phyloP scores from a whole-genome alignment of 53 echinoderm and acorn worm species.

The Stichopus horrens region DNA sequence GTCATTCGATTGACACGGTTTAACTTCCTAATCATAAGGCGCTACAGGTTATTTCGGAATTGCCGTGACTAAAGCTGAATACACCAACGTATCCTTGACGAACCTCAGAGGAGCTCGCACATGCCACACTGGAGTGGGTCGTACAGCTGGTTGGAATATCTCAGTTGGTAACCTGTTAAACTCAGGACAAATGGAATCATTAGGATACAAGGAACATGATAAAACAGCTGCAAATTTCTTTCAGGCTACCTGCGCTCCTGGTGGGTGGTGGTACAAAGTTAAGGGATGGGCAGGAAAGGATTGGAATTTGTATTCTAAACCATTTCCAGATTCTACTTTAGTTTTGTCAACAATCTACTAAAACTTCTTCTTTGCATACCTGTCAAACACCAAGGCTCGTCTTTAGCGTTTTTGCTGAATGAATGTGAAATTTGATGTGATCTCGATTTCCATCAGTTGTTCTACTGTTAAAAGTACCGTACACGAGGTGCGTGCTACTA shows the following conservation, averaged over 20 bases:
- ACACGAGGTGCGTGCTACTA: no score
- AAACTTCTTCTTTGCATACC: no score
- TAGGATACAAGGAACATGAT: constrained; percentile 59
- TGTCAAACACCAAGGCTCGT: no score
- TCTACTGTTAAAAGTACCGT: no score
- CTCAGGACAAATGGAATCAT: constrained; percentile 46
- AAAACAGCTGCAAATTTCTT: constrained; percentile 59
- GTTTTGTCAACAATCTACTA: no score
- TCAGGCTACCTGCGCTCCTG: constrained; percentile 70
- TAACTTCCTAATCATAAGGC: background rate
- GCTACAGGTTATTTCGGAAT: constrained; percentile 63
- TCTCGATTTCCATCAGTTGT: no score
- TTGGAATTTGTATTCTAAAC: no score
- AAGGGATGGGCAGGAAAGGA: no score
- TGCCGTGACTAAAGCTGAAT: constrained; percentile 53
- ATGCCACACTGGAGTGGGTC: constrained; percentile 70
- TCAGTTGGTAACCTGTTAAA: constrained; percentile 62
- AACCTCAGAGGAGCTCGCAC: constrained; percentile 58
- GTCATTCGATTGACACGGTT: no score
- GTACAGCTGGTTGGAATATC: constrained; percentile 80
- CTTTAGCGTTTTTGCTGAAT: no score
- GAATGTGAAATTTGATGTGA: no score
- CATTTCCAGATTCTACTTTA: no score
- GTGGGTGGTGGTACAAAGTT: constrained; percentile 2
- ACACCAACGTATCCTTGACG: constrained; percentile 42